Conservation (phyloP, 2,888 invertebrate species). For the Synergus laeviventris region DNA sequence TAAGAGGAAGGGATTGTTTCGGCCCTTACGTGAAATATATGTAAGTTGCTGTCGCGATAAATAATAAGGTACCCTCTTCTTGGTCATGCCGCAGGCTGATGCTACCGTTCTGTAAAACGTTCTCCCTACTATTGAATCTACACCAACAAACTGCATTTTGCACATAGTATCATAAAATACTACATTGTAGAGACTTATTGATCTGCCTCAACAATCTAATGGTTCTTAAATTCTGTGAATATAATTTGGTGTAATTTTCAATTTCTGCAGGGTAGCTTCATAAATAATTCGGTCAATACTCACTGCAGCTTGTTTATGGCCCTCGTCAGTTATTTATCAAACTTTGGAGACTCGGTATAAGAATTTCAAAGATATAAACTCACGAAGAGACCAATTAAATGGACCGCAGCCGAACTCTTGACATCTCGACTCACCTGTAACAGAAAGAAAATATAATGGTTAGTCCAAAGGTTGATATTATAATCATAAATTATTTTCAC, state of each 20-base stretch:
- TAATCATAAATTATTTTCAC: background rate
- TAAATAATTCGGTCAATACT: slow-evolving; percentile 17
- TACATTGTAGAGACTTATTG: slow-evolving; percentile 19
- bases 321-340: slow-evolving; percentile 1
- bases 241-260: slow-evolving; percentile 32
- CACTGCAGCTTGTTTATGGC: background rate
- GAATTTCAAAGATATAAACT: slow-evolving; percentile 12
- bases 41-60: slow-evolving; percentile 75
- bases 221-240: slow-evolving; percentile 5
- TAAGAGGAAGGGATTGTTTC: slow-evolving; percentile 47
- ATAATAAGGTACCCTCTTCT: slow-evolving; percentile 73
- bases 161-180: slow-evolving; percentile 5
- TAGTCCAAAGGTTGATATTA: background rate
- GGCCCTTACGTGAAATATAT: slow-evolving; percentile 70
- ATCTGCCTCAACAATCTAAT: background rate
- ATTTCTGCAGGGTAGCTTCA: background rate
- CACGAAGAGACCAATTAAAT: background rate
- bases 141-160: background rate
- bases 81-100: slow-evolving; percentile 70
- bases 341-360: background rate
- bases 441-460: slow-evolving; percentile 14
- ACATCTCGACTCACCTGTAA: slow-evolving; percentile 34
- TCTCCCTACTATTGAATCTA: slow-evolving; percentile 41
- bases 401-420: background rate
- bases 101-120: slow-evolving; percentile 67